phyloP scores from a whole-genome alignment of 2,113 vertebrate species.

The Cichladusa arquata region DNA sequence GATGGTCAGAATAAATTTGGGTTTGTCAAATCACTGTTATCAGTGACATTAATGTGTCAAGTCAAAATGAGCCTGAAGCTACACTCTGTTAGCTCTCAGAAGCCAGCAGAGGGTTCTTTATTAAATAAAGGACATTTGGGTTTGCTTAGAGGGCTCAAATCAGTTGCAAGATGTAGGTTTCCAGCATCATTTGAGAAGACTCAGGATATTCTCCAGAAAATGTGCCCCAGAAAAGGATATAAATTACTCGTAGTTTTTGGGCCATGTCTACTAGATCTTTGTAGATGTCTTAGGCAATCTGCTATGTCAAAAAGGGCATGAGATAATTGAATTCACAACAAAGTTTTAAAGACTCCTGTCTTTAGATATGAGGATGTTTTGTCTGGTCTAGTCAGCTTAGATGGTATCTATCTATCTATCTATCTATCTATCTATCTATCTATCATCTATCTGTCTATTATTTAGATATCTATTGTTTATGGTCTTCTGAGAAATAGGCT shows the following conservation, averaged over 20 bases:
- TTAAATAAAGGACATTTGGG: not conserved
- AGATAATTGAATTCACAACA: not conserved
- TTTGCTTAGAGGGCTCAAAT: not conserved
- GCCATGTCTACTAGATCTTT: not conserved
- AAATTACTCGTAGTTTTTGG: not conserved
- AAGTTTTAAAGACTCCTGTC: not conserved
- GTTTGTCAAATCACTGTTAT: not conserved
- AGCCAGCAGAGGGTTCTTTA: not conserved
- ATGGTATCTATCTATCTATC: not conserved
- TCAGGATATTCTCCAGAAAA: not conserved
- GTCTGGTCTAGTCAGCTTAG: not conserved
- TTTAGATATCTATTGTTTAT: not conserved
- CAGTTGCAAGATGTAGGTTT: not conserved
- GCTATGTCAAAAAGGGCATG: not conserved
- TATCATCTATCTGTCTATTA: not conserved
- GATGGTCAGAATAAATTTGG: not conserved
- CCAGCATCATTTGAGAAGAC: not conserved
- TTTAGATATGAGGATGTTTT: not conserved
- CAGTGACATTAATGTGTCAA: not conserved
- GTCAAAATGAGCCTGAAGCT: not conserved
- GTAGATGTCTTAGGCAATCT: not conserved
- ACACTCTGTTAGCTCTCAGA: not conserved
- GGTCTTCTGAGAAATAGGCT: not conserved
- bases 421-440: not conserved
- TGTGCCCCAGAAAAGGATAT: not conserved